Evolutionary conservation across 2,888 invertebrate genomes (phyloP).

Genomic region (Orthosia cruda): DNA sequence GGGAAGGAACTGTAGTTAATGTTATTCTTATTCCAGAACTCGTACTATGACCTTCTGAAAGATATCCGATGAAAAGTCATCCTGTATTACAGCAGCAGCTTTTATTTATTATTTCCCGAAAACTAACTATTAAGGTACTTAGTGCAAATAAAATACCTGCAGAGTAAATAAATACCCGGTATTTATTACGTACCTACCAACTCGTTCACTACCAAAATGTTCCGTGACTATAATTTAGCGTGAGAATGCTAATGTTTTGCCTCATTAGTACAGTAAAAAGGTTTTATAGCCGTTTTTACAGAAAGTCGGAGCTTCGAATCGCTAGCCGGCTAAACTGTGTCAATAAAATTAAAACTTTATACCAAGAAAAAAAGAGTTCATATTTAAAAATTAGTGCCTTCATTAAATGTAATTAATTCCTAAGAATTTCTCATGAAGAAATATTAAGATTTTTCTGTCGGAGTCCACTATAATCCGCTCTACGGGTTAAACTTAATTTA

Average conservation of each 20-base stretch:
- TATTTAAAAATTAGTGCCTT: slow-evolving; percentile 1
- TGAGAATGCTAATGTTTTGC: slow-evolving; percentile 58
- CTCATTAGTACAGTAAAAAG: slow-evolving; percentile 59
- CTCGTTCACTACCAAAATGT: slow-evolving; percentile 34
- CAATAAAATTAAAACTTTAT: slow-evolving; percentile 14
- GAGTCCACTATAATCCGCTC: slow-evolving; percentile 8
- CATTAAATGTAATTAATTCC: not conserved
- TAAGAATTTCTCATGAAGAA: not conserved
- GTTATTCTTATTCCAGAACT: too few relatives aligned
- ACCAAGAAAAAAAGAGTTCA: not conserved
- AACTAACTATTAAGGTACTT: not conserved
- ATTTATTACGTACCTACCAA: slow-evolving; percentile 13
- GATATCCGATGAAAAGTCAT: not conserved
- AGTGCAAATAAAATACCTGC: slow-evolving; percentile 21
- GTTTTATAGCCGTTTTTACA: slow-evolving; percentile 34
- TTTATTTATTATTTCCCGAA: not conserved
- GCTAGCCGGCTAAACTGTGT: slow-evolving; percentile 7
- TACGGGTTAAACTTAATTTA: not conserved
- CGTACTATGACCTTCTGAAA: not conserved
- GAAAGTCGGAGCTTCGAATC: slow-evolving; percentile 3
- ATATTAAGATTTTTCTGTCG: not conserved
- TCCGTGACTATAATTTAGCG: slow-evolving; percentile 60
- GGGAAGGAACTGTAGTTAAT: too few relatives aligned
- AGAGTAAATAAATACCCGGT: slow-evolving; percentile 14
- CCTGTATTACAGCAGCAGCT: slow-evolving; percentile 1